phyloP scores from a whole-genome alignment of 2,797 vertebrate genomes.

The Sebastes vulpes region DNA sequence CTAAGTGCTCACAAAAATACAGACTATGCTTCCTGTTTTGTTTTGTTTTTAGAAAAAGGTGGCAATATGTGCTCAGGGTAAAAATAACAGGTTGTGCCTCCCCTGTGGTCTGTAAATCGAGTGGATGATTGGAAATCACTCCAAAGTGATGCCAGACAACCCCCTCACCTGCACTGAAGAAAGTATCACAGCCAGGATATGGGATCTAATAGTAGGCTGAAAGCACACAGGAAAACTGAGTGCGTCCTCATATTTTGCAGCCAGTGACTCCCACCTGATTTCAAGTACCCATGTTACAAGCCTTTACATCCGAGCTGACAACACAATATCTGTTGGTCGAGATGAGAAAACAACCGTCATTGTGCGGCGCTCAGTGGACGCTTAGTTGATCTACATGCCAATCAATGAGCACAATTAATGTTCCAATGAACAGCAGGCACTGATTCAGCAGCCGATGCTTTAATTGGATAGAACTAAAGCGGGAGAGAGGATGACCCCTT shows the following conservation, averaged over 20 bases:
- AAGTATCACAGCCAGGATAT: slow-evolving; percentile 17
- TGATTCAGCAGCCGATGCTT: slow-evolving; percentile 68
- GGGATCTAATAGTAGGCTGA: slow-evolving; percentile 19
- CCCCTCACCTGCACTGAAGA: slow-evolving; percentile 30
- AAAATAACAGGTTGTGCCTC: slow-evolving; percentile 36
- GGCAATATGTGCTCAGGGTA: slow-evolving; percentile 5
- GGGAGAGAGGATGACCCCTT: slow-evolving; percentile 71
- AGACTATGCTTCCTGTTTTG: background rate
- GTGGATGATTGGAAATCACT: slow-evolving; percentile 61
- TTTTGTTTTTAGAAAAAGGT: background rate
- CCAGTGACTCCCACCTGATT: slow-evolving; percentile 25
- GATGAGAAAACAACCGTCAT: slow-evolving; percentile 53
- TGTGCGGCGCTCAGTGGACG: slow-evolving; percentile 54
- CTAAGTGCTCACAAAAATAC: background rate
- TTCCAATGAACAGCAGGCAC: slow-evolving; percentile 61
- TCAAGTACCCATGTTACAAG: slow-evolving; percentile 18
- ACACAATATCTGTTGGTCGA: slow-evolving; percentile 19
- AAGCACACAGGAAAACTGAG: slow-evolving; percentile 6
- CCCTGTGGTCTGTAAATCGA: slow-evolving; percentile 44
- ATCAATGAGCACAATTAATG: slow-evolving; percentile 75
- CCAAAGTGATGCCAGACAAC: slow-evolving; percentile 44
- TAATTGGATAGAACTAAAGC: slow-evolving; percentile 80
- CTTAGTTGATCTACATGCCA: slow-evolving; percentile 62
- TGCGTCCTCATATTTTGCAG: slow-evolving; percentile 16
- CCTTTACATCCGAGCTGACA: slow-evolving; percentile 41